phyloP scores from a whole-genome alignment of 1,140 invertebrate species.

The Penaeus japonicus region DNA sequence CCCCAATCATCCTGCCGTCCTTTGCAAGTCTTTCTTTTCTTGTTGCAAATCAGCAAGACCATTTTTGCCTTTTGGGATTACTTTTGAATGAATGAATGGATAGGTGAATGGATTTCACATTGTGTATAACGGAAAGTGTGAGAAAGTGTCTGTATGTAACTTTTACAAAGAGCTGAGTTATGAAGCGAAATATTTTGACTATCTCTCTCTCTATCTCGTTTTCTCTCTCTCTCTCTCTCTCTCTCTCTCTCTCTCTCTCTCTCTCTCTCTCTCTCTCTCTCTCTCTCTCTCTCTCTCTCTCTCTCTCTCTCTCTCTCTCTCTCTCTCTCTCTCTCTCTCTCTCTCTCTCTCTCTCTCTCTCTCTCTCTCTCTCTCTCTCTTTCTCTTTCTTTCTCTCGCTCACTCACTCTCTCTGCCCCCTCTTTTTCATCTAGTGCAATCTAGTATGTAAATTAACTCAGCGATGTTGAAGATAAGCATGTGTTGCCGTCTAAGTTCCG shows the following conservation, averaged over 20 bases:
- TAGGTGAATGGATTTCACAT: too few relatives aligned
- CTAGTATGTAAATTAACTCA: neutral
- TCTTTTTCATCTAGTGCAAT: neutral
- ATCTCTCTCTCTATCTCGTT: neutral
- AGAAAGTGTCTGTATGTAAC: neutral
- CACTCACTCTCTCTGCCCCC: neutral
- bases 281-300: neutral
- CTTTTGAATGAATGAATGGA: too few relatives aligned
- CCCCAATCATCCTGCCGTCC: too few relatives aligned
- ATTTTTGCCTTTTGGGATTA: too few relatives aligned
- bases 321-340: neutral
- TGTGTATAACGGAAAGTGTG: neutral
- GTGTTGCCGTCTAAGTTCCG: too few relatives aligned
- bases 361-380: neutral
- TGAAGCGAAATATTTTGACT: neutral
- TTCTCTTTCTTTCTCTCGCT: neutral
- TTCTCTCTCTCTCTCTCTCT: neutral
- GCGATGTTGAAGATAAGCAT: neutral
- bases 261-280: neutral
- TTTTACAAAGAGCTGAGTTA: neutral
- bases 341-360: neutral
- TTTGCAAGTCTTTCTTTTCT: too few relatives aligned
- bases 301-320: neutral
- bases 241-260: neutral
- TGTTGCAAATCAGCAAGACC: too few relatives aligned